Percentiles rank a stretch among this genome's conserved stretches.
Conservation (phyloP, 2,888 invertebrate genomes). For the Quadroppia sp. region DNA sequence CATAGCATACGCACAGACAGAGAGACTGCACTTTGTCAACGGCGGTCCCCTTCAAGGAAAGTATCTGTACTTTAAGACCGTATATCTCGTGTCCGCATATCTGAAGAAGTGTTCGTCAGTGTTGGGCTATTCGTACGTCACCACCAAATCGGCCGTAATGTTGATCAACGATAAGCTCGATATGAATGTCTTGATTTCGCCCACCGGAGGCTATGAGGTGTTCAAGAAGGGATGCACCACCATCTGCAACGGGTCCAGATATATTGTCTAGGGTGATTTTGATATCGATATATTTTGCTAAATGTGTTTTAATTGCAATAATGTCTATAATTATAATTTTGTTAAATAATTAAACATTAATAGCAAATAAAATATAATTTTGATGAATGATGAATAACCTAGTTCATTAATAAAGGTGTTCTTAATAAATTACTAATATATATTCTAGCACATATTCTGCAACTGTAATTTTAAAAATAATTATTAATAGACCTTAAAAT, state of each 20-base stretch:
- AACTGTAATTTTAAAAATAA: no score
- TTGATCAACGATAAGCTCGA: background rate
- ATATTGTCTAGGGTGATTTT: no score
- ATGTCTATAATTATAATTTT: no score
- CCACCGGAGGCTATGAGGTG: background rate
- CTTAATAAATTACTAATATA: no score
- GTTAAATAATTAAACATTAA: no score
- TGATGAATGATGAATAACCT: no score
- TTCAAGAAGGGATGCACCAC: slow-evolving; percentile 10
- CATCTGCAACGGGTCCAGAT: background rate
- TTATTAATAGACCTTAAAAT: no score
- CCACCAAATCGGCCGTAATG: background rate
- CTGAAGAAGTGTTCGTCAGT: background rate
- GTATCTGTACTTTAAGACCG: background rate
- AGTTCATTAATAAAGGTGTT: no score
- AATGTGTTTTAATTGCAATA: no score
- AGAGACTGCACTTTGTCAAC: background rate
- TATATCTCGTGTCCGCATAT: background rate
- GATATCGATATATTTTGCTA: no score
- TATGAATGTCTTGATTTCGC: background rate
- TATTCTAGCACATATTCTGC: no score
- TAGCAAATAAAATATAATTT: no score
- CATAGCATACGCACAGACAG: background rate
- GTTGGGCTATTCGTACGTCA: background rate
- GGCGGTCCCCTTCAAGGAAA: background rate